A percentile compares a stretch with the other conserved stretches of the same genome.
These are phyloP conservation scores for Diceros bicornis DNA, from an alignment of 2,797 vertebrate genomes.

Conservation along the genomic window DNA sequence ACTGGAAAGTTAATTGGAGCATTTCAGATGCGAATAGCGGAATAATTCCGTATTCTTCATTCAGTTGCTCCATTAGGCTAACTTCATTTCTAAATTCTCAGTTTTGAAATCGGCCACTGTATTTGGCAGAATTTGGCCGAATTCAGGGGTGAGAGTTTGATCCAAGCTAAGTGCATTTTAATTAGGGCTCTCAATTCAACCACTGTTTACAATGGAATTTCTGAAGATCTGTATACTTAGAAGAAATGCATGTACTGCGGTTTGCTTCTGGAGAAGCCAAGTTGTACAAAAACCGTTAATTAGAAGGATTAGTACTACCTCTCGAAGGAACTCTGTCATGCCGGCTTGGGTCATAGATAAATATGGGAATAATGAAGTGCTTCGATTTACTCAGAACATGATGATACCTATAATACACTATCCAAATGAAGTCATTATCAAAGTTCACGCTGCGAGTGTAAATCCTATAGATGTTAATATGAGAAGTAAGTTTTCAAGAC, in stretches of 20 bases:
- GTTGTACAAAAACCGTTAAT: background rate
- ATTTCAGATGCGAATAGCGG: background rate
- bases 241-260: background rate
- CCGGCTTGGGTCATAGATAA: conserved; percentile 97
- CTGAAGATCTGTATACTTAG: conserved; percentile 59
- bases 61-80: background rate
- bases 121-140: background rate
- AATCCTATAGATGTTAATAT: conserved; percentile 97
- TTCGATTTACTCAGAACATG: conserved; percentile 94
- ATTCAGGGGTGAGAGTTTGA: background rate
- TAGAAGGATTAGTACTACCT: conserved; percentile 88
- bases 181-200: background rate
- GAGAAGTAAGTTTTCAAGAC: conserved; percentile 94
- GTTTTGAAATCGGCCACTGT: background rate
- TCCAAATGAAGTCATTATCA: conserved; percentile 97
- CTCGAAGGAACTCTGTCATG: conserved; percentile 89
- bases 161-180: background rate
- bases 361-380: conserved; percentile 94
- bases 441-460: conserved; percentile 95
- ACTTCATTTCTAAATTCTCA: background rate
- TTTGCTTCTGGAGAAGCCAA: conserved; percentile 60
- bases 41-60: background rate
- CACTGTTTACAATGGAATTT: conserved; percentile 61
- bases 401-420: conserved; percentile 93
- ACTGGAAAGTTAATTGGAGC: background rate